These are phyloP conservation scores for Sarcoramphus papa DNA, from an alignment of 2,797 vertebrate species.

Conservation along the genomic window DNA sequence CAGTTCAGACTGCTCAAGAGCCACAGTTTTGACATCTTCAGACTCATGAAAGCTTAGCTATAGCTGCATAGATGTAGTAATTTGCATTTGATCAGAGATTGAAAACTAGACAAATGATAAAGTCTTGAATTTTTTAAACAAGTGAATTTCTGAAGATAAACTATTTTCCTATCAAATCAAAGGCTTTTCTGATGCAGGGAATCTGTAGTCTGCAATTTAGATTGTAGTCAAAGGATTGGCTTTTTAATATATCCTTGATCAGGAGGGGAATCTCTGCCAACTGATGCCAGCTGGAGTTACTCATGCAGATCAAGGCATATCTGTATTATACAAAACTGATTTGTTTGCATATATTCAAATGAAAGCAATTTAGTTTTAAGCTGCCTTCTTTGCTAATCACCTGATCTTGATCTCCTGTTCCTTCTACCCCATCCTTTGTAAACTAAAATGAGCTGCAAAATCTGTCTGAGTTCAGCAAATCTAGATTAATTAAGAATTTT, in stretches of 20 bases:
- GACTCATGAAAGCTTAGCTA: background rate
- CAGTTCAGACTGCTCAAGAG: background rate
- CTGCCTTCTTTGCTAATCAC: background rate
- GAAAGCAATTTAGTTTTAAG: background rate
- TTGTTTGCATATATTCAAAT: background rate
- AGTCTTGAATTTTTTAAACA: background rate
- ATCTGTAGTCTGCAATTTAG: background rate
- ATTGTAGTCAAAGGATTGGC: background rate
- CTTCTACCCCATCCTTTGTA: background rate
- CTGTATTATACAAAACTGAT: background rate
- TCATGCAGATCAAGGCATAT: background rate
- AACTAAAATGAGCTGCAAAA: background rate
- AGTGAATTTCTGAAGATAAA: background rate
- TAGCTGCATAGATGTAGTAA: background rate
- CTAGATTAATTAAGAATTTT: background rate
- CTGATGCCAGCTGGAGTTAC: background rate
- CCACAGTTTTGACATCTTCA: background rate
- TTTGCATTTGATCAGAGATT: background rate
- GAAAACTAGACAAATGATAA: background rate
- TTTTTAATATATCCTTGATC: background rate
- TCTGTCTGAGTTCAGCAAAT: background rate
- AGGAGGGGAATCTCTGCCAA: background rate
- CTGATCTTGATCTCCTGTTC: background rate
- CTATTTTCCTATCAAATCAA: background rate
- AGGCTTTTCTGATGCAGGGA: background rate